phyloP scores from a whole-genome alignment of 2,888 invertebrate species.

The Habroteleia sp. region DNA sequence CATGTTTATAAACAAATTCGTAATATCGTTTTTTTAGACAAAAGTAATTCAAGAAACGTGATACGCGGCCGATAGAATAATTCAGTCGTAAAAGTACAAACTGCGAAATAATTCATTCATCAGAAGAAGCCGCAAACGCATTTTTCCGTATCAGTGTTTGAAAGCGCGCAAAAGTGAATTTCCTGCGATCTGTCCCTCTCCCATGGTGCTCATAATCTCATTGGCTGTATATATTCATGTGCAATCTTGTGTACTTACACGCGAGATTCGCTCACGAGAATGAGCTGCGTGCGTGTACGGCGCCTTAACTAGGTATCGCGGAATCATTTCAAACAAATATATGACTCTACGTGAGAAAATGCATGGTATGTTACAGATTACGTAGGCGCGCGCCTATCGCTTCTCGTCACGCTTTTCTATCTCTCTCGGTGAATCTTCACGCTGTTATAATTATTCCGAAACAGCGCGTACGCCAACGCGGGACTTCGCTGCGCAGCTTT shows the following conservation, averaged over 20 bases:
- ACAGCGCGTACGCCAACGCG: slow-evolving; percentile 54
- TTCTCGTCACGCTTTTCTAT: slow-evolving; percentile 9
- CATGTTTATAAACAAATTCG: no score
- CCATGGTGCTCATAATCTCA: slow-evolving; percentile 22
- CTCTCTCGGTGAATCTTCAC: slow-evolving; percentile 42
- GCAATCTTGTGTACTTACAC: slow-evolving; percentile 49
- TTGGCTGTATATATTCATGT: slow-evolving; percentile 40
- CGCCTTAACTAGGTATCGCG: slow-evolving; percentile 57
- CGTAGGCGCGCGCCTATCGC: slow-evolving; percentile 59
- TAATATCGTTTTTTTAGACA: no score
- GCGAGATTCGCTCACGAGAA: slow-evolving; percentile 46
- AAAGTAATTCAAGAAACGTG: no score
- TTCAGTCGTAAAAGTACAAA: slow-evolving; percentile 12
- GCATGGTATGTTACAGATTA: slow-evolving; percentile 48
- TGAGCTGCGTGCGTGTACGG: slow-evolving; percentile 46
- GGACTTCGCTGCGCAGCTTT: slow-evolving; percentile 57
- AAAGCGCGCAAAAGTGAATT: slow-evolving; percentile 18
- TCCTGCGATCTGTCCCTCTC: slow-evolving; percentile 18
- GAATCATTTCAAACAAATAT: slow-evolving; percentile 60
- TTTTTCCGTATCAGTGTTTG: slow-evolving; percentile 6
- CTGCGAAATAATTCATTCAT: slow-evolving; percentile 25
- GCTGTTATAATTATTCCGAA: slow-evolving; percentile 62
- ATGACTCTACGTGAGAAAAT: slow-evolving; percentile 61
- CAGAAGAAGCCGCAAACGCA: slow-evolving; percentile 10
- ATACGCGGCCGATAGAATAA: slow-evolving; percentile 2